phyloP scores from a whole-genome alignment of 2,888 invertebrate species.

The Autographa pulchrina region DNA sequence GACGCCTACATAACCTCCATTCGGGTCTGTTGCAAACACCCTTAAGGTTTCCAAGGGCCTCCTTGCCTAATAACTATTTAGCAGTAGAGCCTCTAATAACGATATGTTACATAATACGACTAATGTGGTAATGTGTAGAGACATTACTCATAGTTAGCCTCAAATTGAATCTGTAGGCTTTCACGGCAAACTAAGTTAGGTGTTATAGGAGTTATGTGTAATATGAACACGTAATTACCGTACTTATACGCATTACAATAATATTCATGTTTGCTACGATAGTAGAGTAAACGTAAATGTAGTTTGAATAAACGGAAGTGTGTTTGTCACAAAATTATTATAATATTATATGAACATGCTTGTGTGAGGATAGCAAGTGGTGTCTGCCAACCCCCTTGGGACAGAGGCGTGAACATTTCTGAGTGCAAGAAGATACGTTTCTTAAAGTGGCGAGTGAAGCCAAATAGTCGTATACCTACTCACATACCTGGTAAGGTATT shows the following conservation, averaged over 20 bases:
- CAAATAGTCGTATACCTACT: too few species aligned
- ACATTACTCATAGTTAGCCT: conserved; percentile 48
- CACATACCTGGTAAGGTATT: too few species aligned
- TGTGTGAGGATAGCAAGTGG: too few species aligned
- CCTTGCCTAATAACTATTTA: neutral
- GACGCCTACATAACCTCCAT: neutral
- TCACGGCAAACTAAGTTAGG: conserved; percentile 28
- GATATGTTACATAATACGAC: conserved; percentile 23
- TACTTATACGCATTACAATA: neutral
- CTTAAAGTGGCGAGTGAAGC: too few species aligned
- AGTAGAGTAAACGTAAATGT: too few species aligned
- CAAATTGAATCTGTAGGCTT: conserved; percentile 42
- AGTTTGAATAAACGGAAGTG: too few species aligned
- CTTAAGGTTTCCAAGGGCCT: neutral
- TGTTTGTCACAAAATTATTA: too few species aligned
- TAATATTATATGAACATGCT: too few species aligned
- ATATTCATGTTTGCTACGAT: too few species aligned
- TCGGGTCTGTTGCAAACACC: neutral
- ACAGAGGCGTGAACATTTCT: too few species aligned
- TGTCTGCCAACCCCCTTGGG: too few species aligned
- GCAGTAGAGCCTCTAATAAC: conserved; percentile 18
- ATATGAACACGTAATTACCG: neutral
- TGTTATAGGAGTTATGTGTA: conserved; percentile 10
- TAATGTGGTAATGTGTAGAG: conserved; percentile 10
- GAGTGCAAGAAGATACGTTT: too few species aligned